These are phyloP conservation scores for Pituophis catenifer DNA, from an alignment of 2,113 vertebrate genomes.

Conservation along the genomic window DNA sequence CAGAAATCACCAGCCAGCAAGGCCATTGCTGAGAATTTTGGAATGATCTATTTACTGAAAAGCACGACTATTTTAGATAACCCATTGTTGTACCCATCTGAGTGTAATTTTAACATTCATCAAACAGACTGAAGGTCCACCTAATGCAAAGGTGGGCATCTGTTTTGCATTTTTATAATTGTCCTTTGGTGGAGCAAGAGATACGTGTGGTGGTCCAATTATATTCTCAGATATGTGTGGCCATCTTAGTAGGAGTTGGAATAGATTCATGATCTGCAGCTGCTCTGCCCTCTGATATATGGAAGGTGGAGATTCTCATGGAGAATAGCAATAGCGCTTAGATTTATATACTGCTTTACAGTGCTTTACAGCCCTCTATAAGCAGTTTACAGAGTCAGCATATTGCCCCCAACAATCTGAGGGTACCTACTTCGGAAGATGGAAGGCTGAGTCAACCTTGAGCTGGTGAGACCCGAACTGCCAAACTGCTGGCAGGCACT, in stretches of 20 bases:
- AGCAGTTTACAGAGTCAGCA: no score
- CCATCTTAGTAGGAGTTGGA: background rate
- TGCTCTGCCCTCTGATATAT: background rate
- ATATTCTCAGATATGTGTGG: background rate
- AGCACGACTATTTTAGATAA: background rate
- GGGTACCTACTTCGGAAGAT: no score
- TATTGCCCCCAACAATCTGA: no score
- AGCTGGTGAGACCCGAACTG: no score
- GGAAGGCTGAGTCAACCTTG: no score
- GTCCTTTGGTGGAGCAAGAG: background rate
- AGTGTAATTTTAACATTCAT: background rate
- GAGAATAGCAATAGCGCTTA: background rate
- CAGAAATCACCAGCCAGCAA: background rate
- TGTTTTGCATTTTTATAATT: background rate
- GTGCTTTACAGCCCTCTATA: no score
- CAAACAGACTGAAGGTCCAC: background rate
- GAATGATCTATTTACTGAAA: background rate
- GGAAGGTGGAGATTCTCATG: background rate
- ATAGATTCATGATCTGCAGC: background rate
- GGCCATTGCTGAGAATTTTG: background rate
- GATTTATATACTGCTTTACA: no score
- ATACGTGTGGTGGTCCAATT: background rate
- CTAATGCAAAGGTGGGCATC: background rate
- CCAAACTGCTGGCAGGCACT: no score
- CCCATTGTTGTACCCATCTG: background rate